Evolutionary conservation across 1,140 invertebrate genomes (phyloP).

Genomic region (Drosophila leontia): DNA sequence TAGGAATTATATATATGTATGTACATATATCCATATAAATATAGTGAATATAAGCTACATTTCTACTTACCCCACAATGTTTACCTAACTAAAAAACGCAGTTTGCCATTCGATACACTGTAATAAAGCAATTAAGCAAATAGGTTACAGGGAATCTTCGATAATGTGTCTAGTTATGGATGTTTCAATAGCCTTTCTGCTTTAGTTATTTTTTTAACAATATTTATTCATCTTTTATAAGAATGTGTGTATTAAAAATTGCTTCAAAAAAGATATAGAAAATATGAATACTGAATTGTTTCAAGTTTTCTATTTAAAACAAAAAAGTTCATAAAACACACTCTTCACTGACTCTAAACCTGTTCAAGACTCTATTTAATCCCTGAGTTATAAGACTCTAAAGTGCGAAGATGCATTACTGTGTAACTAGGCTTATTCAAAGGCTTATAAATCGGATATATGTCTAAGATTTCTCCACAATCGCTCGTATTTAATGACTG

Average conservation of each 20-base stretch:
- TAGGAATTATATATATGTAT: not conserved
- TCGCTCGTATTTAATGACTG: slow-evolving; percentile 1
- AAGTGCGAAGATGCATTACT: slow-evolving; percentile 8
- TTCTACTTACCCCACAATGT: not conserved
- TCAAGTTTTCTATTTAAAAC: not conserved
- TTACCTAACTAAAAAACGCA: not conserved
- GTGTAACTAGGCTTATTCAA: slow-evolving; percentile 15
- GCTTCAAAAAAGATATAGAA: not conserved
- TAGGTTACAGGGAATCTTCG: not conserved
- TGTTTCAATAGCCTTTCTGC: too few species aligned
- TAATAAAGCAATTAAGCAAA: slow-evolving; percentile 3
- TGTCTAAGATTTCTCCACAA: not conserved
- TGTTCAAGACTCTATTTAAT: not conserved
- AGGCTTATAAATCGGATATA: not conserved
- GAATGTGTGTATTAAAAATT: too few species aligned
- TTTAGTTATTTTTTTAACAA: too few species aligned
- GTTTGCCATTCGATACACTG: not conserved
- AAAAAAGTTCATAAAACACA: not conserved
- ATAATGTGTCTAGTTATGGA: too few species aligned
- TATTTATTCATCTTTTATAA: too few species aligned
- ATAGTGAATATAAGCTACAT: too few species aligned
- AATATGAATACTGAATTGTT: not conserved
- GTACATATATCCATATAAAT: not conserved
- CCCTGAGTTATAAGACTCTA: too few species aligned
- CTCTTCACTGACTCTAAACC: not conserved